phyloP scores from a whole-genome alignment of 2,888 invertebrate species.

The Heteromurus nitidus region DNA sequence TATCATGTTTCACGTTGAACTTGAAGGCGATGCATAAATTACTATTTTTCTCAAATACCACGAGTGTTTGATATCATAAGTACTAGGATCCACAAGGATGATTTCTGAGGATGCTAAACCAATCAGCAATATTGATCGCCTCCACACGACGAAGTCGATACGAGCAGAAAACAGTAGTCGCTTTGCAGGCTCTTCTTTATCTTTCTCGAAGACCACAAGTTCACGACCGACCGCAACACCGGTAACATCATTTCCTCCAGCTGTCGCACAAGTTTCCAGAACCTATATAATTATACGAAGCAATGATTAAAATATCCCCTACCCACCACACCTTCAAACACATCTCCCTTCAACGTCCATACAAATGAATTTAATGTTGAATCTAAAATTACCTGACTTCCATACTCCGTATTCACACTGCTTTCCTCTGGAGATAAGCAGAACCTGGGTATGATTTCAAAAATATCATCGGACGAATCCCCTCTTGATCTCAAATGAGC shows the following conservation, averaged over 20 bases:
- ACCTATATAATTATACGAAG: constrained; percentile 1
- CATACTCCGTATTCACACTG: not conserved
- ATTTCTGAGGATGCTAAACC: constrained; percentile 68
- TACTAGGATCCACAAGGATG: constrained; percentile 65
- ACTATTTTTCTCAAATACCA: constrained; percentile 13
- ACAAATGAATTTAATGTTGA: not conserved
- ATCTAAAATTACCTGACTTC: not conserved
- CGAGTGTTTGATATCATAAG: constrained; percentile 48
- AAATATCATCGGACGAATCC: constrained; percentile 44
- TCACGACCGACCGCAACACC: constrained; percentile 59
- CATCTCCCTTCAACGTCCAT: not conserved
- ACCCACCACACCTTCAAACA: not conserved
- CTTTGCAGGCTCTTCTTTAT: constrained; percentile 35
- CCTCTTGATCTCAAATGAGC: constrained; percentile 44
- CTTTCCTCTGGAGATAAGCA: constrained; percentile 14
- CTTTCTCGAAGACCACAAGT: constrained; percentile 61
- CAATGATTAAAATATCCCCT: not conserved
- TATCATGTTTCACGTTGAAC: not conserved
- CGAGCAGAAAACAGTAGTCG: constrained; percentile 47
- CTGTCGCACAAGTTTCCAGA: constrained; percentile 30
- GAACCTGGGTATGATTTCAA: constrained; percentile 61
- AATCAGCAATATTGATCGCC: constrained; percentile 66
- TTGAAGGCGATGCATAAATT: not conserved
- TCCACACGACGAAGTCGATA: constrained; percentile 72
- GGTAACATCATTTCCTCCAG: constrained; percentile 44